Percentiles rank a stretch among this genome's conserved stretches.
Conservation (phyloP, 2,888 invertebrate genomes). For the Drosophila subquinaria region DNA sequence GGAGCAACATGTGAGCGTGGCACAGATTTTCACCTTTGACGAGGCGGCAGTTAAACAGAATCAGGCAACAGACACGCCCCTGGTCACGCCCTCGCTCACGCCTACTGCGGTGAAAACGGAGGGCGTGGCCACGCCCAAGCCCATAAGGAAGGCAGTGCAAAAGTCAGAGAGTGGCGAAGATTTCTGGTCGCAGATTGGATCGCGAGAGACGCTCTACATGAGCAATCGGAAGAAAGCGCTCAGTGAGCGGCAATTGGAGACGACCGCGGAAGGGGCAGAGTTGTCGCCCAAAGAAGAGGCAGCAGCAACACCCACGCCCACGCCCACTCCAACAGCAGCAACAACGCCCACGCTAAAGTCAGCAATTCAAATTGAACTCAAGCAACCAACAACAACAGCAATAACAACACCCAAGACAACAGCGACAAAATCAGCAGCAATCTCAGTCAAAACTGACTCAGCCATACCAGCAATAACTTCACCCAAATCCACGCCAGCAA, state of each 20-base stretch:
- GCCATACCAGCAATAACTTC: conserved; percentile 14
- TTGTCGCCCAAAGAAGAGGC: conserved; percentile 24
- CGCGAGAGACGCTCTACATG: conserved; percentile 89
- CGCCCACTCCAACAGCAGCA: conserved; percentile 12
- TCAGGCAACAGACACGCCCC: conserved; percentile 12
- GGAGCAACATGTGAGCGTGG: conserved; percentile 52
- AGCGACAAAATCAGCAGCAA: conserved; percentile 6
- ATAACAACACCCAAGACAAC: conserved; percentile 41
- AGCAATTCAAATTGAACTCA: conserved; percentile 23
- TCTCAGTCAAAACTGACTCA: conserved; percentile 1
- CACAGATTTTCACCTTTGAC: conserved; percentile 77
- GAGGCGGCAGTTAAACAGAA: conserved; percentile 44
- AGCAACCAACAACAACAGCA: conserved; percentile 41
- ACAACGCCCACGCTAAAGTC: conserved; percentile 28
- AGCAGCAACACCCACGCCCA: conserved; percentile 46
- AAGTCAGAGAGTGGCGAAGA: conserved; percentile 86
- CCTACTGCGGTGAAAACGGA: conserved; percentile 39
- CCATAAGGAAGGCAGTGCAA: conserved; percentile 71
- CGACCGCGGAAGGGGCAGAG: conserved; percentile 39
- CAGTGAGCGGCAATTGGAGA: conserved; percentile 82
- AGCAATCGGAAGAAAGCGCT: conserved; percentile 87
- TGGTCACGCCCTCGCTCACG: conserved; percentile 13
- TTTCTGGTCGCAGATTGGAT: conserved; percentile 89
- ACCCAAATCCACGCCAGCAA: conserved; percentile 27
- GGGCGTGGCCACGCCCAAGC: conserved; percentile 78